Conservation (phyloP, 2,797 vertebrate species). For the Esox masquinongy region DNA sequence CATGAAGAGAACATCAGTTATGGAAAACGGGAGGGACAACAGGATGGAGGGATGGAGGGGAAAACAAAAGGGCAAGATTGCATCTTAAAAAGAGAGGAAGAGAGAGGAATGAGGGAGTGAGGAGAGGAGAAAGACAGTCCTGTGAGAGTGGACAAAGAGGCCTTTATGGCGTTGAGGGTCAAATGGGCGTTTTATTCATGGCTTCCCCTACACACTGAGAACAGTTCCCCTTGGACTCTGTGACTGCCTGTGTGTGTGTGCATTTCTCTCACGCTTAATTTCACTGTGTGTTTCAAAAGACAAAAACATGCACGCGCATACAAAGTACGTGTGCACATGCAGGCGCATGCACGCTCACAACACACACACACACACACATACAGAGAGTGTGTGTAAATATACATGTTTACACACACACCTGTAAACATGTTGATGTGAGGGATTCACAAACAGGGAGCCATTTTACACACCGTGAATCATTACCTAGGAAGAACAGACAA, state of each 20-base stretch:
- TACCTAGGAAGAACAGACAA: not conserved
- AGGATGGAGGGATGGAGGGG: constrained; percentile 56
- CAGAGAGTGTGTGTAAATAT: too few relatives aligned
- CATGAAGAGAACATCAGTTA: constrained; percentile 74
- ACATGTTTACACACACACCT: too few relatives aligned
- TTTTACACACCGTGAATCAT: not conserved
- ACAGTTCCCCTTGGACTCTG: constrained; percentile 59
- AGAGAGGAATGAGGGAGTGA: constrained; percentile 42
- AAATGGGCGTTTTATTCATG: constrained; percentile 70
- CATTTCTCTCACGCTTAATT: not conserved
- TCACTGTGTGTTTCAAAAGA: constrained; percentile 17
- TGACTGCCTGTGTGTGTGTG: constrained; percentile 37
- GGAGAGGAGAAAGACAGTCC: constrained; percentile 65
- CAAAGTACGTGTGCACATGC: too few relatives aligned
- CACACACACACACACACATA: constrained; percentile 24
- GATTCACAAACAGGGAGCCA: not conserved
- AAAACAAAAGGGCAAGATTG: constrained; percentile 52
- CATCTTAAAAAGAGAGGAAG: constrained; percentile 26
- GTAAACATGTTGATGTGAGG: not conserved
- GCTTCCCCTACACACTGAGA: constrained; percentile 57
- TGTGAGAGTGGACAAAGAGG: constrained; percentile 73
- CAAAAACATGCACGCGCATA: not conserved
- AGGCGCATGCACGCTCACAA: constrained; percentile 10
- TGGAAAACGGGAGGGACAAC: constrained; percentile 49
- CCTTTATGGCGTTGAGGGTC: constrained; percentile 63